These are phyloP conservation scores for Heliopora coerulea DNA, from an alignment of 92 coral and sea anemone genomes.

Conservation along the genomic window DNA sequence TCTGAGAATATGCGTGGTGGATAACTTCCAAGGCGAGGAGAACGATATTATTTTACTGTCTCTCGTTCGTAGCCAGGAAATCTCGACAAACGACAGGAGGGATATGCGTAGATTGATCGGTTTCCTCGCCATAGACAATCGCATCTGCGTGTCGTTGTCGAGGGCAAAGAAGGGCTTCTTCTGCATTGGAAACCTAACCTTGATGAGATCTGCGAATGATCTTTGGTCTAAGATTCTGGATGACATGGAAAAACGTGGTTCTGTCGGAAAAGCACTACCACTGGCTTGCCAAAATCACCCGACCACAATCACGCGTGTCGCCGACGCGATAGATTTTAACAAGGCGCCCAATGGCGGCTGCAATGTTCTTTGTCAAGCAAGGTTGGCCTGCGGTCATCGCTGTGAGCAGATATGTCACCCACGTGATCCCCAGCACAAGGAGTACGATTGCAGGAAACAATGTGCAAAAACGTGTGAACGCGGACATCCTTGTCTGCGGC, in stretches of 20 bases:
- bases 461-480: conserved; percentile 64
- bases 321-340: conserved; percentile 55
- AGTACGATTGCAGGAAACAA: conserved; percentile 70
- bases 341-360: conserved; percentile 85
- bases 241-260: conserved; percentile 57
- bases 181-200: conserved; percentile 60
- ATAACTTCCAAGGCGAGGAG: conserved; percentile 55
- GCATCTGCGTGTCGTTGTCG: conserved; percentile 56
- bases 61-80: conserved; percentile 46
- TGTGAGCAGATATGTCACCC: conserved; percentile 90
- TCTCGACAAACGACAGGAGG: conserved; percentile 26
- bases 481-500: conserved; percentile 62
- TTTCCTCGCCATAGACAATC: conserved; percentile 48
- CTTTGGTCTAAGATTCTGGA: conserved; percentile 69
- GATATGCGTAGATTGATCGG: conserved; percentile 32
- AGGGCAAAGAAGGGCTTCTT: conserved; percentile 52
- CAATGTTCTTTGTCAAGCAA: conserved; percentile 55
- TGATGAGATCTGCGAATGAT: conserved; percentile 63
- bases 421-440: conserved; percentile 70
- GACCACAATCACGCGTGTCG: conserved; percentile 49
- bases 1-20: conserved; percentile 40
- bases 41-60: conserved; percentile 50
- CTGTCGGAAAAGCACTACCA: conserved; percentile 53
- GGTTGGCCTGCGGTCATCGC: conserved; percentile 75
- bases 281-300: conserved; percentile 74